A percentile compares a stretch with the other conserved stretches of the same genome.
Conservation (phyloP, 2,888 invertebrate species). For the Fragum fragum region DNA sequence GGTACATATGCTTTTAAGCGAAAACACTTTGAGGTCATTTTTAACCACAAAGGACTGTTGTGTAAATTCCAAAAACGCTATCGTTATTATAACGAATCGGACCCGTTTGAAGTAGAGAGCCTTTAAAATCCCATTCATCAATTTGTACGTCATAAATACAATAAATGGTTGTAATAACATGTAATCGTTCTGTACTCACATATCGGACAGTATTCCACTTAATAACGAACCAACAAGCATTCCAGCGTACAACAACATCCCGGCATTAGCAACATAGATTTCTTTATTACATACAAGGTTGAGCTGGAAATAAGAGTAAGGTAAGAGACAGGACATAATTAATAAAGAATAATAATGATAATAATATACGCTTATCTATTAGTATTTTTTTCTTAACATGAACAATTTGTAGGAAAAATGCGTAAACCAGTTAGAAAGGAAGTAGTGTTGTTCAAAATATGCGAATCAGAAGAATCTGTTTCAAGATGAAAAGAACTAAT, state of each 20-base stretch:
- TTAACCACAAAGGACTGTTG: too few relatives aligned
- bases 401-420: too few relatives aligned
- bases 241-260: constrained; percentile 69
- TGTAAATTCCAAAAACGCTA: background rate
- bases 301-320: constrained; percentile 50
- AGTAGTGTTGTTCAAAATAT: too few relatives aligned
- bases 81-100: background rate
- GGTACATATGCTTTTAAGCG: too few relatives aligned
- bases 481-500: too few relatives aligned
- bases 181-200: constrained; percentile 59
- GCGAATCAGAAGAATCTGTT: too few relatives aligned
- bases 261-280: constrained; percentile 61
- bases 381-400: too few relatives aligned
- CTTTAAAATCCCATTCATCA: constrained; percentile 9
- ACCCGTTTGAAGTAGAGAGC: background rate
- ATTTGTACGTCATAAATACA: background rate
- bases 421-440: too few relatives aligned
- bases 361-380: too few relatives aligned
- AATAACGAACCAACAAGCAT: constrained; percentile 66
- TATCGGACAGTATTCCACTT: constrained; percentile 67
- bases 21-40: too few relatives aligned
- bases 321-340: too few relatives aligned
- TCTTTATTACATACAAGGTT: constrained; percentile 66
- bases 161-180: background rate
- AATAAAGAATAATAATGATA: too few relatives aligned